Evolutionary conservation across 2,797 vertebrate genomes (phyloP), one percentile per base, ranked within the genome.

Genomic region (Poeciliopsis turneri): DNA sequence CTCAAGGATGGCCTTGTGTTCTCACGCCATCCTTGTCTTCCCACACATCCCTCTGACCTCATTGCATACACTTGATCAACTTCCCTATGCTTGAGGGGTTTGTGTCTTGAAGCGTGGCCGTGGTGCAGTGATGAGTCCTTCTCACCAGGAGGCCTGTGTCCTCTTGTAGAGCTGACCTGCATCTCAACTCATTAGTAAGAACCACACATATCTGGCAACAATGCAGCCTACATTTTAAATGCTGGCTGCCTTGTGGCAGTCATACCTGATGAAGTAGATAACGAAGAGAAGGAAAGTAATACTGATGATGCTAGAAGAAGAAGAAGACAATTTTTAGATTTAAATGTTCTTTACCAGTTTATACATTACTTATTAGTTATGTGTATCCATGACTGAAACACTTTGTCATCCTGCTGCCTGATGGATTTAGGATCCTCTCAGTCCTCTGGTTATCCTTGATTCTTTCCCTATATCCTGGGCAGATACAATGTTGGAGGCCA

Each of bases 121-220:
- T 94, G 94, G 91, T 78, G 79, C 93, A 92, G 94, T 94, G 95
- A 95, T 72, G 43, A 87, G 80, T 86, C 93, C 92, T 93, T 91
- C 88, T 95, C 96, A 93, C 92, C 93, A 93, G 94, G 81, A 89
- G 87, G 82, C 90, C 91, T 89, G 93, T 78, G 75, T 94, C 90
- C 83, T 91, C 81, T 76, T 92, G 93, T 90, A 90, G 88, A 91
- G 92, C 91, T 94, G 93, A 95, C 95, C 92, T 92, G 92, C 88
- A 96, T 96, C 91, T 91, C 86, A 95, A 95, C 94, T 96, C 95
- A 92, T 96, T 97, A 93, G 93, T 91, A 78, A 75, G 73, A 74
- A 76, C 74, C 33, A 66, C 13, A 41, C 8, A 68, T 45, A 15
- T 74, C 53, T 64, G 18, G 51, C 39, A 25, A 66, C 20, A 53